A percentile compares a stretch with the other conserved stretches of the same genome.
These are phyloP conservation scores for Notolepis coatsorum DNA, from an alignment of 2,797 vertebrate genomes.

Conservation along the genomic window DNA sequence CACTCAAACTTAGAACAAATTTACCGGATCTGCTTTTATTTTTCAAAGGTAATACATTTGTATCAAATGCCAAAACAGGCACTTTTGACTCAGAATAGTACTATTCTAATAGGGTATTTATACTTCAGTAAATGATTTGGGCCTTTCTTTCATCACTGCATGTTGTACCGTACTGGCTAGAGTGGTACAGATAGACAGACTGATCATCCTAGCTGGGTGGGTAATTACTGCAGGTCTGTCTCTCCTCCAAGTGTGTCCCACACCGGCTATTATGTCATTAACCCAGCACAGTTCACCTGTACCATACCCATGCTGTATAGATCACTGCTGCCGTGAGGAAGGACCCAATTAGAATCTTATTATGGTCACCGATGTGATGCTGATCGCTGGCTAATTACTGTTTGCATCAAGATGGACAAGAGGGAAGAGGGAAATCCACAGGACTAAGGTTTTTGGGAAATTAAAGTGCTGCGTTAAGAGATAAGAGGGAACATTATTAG, in stretches of 20 bases:
- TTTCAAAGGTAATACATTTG: too few species aligned
- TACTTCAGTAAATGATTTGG: background rate
- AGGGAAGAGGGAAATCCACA: background rate
- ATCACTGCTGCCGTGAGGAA: constrained; percentile 44
- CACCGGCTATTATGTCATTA: constrained; percentile 62
- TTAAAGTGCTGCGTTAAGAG: too few species aligned
- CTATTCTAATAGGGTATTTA: too few species aligned
- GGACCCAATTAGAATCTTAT: constrained; percentile 27
- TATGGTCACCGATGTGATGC: constrained; percentile 35
- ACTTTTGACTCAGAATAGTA: background rate
- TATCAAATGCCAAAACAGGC: too few species aligned
- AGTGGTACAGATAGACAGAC: constrained; percentile 17
- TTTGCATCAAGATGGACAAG: constrained; percentile 10
- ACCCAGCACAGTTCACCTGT: constrained; percentile 59
- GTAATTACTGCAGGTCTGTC: constrained; percentile 60
- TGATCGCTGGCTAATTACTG: constrained; percentile 27
- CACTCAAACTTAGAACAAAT: too few species aligned
- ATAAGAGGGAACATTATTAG: too few species aligned
- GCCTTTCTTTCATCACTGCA: background rate
- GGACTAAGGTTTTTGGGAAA: too few species aligned
- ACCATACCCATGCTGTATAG: constrained; percentile 32
- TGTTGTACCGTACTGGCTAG: constrained; percentile 18
- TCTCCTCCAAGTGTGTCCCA: constrained; percentile 54
- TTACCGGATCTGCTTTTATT: too few species aligned
- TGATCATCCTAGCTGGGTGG: constrained; percentile 31